Percentiles rank a stretch among this genome's conserved stretches.
phyloP scores from a whole-genome alignment of 92 coral and sea anemone genomes.

The Nematostella vectensis region DNA sequence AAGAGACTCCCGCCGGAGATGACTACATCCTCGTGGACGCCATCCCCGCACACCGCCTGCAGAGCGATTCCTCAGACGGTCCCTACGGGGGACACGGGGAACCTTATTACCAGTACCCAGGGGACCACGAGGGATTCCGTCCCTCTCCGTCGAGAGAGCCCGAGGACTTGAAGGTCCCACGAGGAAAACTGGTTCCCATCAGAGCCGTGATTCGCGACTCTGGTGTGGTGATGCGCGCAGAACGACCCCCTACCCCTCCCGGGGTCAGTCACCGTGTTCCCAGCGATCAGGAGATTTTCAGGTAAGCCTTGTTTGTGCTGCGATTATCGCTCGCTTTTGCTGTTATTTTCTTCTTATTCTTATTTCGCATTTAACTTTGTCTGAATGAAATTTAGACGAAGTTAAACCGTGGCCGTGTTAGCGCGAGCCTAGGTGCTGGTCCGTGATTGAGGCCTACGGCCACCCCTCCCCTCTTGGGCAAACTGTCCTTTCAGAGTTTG shows the following conservation, averaged over 20 bases:
- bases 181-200: constrained; percentile 26
- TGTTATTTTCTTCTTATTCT: too few species aligned
- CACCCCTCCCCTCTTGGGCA: too few species aligned
- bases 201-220: constrained; percentile 27
- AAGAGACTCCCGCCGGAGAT: neutral
- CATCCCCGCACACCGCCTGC: neutral
- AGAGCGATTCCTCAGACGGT: neutral
- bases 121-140: neutral
- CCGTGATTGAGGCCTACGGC: too few species aligned
- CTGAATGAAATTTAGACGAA: too few species aligned
- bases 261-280: neutral
- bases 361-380: too few species aligned
- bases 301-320: too few species aligned
- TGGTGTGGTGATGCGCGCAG: constrained; percentile 13
- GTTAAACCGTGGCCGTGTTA: too few species aligned
- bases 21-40: neutral
- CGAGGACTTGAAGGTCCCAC: constrained; percentile 9
- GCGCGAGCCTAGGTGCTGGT: too few species aligned
- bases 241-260: constrained; percentile 10
- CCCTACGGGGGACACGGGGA: too few species aligned
- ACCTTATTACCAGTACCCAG: neutral
- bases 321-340: too few species aligned
- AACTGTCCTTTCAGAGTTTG: too few species aligned
- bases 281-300: too few species aligned
- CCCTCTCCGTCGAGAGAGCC: neutral